phyloP scores from a whole-genome alignment of 1,140 invertebrate species.

The Panulirus ornatus region DNA sequence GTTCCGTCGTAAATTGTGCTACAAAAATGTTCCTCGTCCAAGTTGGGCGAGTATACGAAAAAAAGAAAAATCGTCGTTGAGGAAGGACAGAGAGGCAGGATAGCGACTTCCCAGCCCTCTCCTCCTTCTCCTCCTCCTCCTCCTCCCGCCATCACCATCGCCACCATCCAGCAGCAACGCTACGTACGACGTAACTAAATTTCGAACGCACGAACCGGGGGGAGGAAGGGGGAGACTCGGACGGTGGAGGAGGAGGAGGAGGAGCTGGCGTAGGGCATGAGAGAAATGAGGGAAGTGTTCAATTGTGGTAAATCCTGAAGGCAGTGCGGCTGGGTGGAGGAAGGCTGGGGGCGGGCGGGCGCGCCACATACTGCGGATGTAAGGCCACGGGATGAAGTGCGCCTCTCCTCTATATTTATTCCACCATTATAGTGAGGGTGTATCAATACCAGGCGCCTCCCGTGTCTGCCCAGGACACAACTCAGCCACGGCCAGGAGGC shows the following conservation, averaged over 20 bases:
- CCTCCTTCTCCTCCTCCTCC: too few relatives aligned
- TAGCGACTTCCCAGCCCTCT: background rate
- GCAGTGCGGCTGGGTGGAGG: background rate
- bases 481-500: too few relatives aligned
- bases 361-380: constrained; percentile 17
- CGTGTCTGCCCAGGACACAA: background rate
- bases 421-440: constrained; percentile 4
- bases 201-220: background rate
- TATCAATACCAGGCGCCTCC: constrained; percentile 7
- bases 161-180: background rate
- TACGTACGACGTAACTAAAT: background rate
- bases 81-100: background rate
- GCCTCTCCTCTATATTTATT: constrained; percentile 17
- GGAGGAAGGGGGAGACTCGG: background rate
- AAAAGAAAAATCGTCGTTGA: background rate
- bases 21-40: too few relatives aligned
- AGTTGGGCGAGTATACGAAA: too few relatives aligned
- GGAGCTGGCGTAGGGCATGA: background rate
- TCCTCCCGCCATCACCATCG: too few relatives aligned
- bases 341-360: background rate
- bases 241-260: background rate
- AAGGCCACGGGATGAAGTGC: constrained; percentile 17
- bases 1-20: too few relatives aligned
- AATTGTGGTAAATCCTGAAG: constrained; percentile 9
- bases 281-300: constrained; percentile 20